These are phyloP conservation scores for Pyrochroa serraticornis DNA, from an alignment of 2,888 invertebrate genomes.

Conservation along the genomic window DNA sequence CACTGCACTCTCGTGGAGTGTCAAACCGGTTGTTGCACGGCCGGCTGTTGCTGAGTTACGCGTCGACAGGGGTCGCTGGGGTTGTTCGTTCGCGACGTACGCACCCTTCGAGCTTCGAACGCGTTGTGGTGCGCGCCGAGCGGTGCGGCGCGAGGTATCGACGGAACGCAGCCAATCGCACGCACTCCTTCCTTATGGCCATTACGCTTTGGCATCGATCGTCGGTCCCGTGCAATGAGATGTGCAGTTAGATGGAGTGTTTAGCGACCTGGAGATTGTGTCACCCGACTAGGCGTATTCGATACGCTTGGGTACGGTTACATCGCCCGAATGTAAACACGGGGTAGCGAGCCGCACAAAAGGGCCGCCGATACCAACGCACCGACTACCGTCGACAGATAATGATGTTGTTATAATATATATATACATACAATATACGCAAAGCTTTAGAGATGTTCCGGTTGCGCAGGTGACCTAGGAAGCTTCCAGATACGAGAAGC, in stretches of 20 bases:
- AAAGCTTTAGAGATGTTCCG: too few relatives aligned
- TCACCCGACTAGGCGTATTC: constrained; percentile 24
- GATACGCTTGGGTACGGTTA: constrained; percentile 21
- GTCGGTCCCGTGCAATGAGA: constrained; percentile 38
- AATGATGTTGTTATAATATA: constrained; percentile 16
- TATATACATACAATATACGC: too few relatives aligned
- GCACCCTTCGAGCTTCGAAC: constrained; percentile 47
- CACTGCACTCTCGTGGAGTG: background rate
- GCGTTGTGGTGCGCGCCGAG: constrained; percentile 47
- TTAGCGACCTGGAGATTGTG: constrained; percentile 33
- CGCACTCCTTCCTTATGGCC: constrained; percentile 58
- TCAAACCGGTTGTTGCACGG: background rate
- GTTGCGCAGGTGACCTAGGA: too few relatives aligned
- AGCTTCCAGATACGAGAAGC: too few relatives aligned
- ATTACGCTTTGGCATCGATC: constrained; percentile 56
- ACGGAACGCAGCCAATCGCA: constrained; percentile 55
- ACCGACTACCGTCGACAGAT: constrained; percentile 11
- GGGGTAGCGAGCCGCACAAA: background rate
- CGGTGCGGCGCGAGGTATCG: constrained; percentile 39
- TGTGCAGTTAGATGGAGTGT: constrained; percentile 43
- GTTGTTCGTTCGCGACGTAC: constrained; percentile 36
- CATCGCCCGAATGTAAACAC: constrained; percentile 14
- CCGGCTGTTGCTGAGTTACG: constrained; percentile 4
- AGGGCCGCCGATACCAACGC: constrained; percentile 4
- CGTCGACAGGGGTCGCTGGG: constrained; percentile 20